phyloP scores from a whole-genome alignment of 2,113 vertebrate species.

The Dicaeum eximium region DNA sequence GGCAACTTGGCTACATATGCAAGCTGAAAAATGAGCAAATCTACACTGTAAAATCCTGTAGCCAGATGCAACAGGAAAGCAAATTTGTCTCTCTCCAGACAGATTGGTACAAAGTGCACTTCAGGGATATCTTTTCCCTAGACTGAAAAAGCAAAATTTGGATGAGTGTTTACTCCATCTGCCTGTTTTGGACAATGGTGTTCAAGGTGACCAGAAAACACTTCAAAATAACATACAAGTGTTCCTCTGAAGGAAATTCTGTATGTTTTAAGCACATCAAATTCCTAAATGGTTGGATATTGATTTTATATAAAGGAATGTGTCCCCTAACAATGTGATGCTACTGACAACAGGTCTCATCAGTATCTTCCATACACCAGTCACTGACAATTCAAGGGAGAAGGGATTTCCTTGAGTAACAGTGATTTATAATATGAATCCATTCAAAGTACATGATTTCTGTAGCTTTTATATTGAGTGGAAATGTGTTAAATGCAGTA shows the following conservation, averaged over 20 bases:
- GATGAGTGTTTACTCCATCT: background rate
- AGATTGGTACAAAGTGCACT: background rate
- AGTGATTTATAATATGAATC: background rate
- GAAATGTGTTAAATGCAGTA: background rate
- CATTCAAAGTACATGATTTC: background rate
- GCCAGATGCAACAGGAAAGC: constrained; percentile 1
- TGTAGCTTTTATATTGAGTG: background rate
- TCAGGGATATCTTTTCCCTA: background rate
- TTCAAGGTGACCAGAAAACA: background rate
- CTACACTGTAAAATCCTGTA: background rate
- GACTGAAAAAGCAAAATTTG: background rate
- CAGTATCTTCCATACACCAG: background rate
- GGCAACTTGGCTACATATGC: background rate
- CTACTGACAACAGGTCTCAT: background rate
- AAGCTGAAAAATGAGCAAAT: background rate
- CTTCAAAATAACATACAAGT: background rate
- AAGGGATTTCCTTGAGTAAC: background rate
- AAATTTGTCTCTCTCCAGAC: constrained; percentile 7
- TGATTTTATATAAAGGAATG: background rate
- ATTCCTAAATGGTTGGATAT: background rate
- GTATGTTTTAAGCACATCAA: background rate
- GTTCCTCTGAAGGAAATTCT: background rate
- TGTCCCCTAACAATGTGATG: background rate
- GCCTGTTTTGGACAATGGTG: background rate
- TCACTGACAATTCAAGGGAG: background rate